Evolutionary conservation across 2,797 vertebrate genomes (phyloP).

Genomic region (Bovichtus variegatus): DNA sequence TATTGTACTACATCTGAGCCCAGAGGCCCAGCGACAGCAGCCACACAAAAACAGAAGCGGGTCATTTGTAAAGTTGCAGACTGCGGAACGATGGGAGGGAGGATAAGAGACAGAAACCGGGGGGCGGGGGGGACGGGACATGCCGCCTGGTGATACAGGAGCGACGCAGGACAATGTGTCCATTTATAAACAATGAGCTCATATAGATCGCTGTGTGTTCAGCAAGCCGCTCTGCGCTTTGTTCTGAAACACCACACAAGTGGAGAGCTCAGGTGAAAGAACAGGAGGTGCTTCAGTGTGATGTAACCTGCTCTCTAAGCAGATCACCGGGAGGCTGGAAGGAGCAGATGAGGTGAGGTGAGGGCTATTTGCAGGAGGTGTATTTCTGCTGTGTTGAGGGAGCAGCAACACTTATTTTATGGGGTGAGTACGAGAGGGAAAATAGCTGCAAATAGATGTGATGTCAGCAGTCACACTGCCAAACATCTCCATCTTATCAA

Average conservation of each 20-base stretch:
- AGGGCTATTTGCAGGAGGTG: background rate
- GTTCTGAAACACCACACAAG: slow-evolving; percentile 36
- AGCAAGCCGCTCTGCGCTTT: no score
- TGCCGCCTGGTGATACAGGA: slow-evolving; percentile 62
- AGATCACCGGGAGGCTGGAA: slow-evolving; percentile 29
- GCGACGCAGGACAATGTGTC: slow-evolving; percentile 16
- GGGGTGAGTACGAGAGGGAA: background rate
- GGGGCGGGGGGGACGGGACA: background rate
- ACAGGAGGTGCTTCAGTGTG: slow-evolving; percentile 18
- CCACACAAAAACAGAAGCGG: slow-evolving; percentile 38
- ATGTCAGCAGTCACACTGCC: slow-evolving; percentile 4
- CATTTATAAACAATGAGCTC: slow-evolving; percentile 67
- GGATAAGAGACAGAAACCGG: slow-evolving; percentile 37
- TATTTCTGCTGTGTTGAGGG: slow-evolving; percentile 30
- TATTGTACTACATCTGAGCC: slow-evolving; percentile 26
- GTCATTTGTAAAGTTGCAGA: slow-evolving; percentile 75
- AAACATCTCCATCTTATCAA: background rate
- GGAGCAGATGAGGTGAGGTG: slow-evolving; percentile 26
- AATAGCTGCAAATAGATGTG: slow-evolving; percentile 24
- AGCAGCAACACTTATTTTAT: background rate
- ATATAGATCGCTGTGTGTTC: slow-evolving; percentile 11
- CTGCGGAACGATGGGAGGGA: slow-evolving; percentile 58
- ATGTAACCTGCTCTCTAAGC: slow-evolving; percentile 44
- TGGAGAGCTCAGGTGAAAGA: slow-evolving; percentile 23
- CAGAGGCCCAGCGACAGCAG: background rate